Percentiles rank a stretch among this genome's conserved stretches.
Conservation (phyloP, 2,888 invertebrate species). For the Teleogryllus oceanicus region DNA sequence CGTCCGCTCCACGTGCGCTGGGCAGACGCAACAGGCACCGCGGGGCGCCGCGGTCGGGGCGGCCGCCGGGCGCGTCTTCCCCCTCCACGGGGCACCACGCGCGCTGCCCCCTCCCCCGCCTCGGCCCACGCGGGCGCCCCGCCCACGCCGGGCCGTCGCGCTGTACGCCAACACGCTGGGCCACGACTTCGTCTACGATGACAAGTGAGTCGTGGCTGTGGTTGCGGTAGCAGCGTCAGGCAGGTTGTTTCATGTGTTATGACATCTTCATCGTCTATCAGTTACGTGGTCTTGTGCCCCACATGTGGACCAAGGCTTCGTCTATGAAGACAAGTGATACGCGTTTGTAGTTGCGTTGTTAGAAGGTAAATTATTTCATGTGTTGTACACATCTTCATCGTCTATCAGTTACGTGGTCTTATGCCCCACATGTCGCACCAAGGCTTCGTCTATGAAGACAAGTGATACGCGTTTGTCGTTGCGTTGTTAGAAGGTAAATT, state of each 20-base stretch:
- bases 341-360: background rate
- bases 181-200: constrained; percentile 51
- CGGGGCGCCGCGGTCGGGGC: background rate
- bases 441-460: no score
- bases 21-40: no score
- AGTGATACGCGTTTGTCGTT: no score
- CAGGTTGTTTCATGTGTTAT: no score
- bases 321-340: constrained; percentile 54
- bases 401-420: no score
- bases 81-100: background rate
- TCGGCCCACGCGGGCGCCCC: background rate
- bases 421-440: no score
- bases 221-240: no score
- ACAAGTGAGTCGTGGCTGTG: no score
- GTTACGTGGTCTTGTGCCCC: constrained; percentile 30
- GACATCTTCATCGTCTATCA: no score
- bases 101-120: background rate
- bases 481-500: no score
- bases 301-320: no score
- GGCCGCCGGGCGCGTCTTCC: background rate
- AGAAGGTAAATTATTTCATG: background rate
- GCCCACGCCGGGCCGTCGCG: constrained; percentile 42
- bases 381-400: background rate
- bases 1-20: no score
- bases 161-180: constrained; percentile 51